Evolutionary conservation across 1,140 invertebrate species (phyloP), one percentile per base, ranked within the genome.

Genomic region (Brachionus paranguensis): DNA sequence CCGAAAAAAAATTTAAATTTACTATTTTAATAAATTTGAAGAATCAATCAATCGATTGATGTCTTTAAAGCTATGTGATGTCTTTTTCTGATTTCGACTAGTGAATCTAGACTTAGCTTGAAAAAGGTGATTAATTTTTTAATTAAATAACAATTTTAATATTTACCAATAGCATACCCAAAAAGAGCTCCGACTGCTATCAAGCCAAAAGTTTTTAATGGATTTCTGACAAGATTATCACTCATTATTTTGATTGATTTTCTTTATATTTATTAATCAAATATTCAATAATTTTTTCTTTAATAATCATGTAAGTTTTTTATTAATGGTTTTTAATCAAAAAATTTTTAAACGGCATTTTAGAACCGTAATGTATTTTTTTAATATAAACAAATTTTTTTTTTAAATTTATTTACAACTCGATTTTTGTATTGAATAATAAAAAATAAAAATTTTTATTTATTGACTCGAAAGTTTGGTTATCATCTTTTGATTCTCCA

Each of bases 401-500:
- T 33, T 33, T 33, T 29, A 68, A 27, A 20, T 76, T 76, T 76
- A 76, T 76, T 76, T 76, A 76, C 72, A 76, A 33, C 2, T 50
- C 41, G 45, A 76, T 53, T 76, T 50, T 27, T 12, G 8, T 27
- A 33, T 20, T 37, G 1, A 7, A 37, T 33, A 64, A 14, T 1
- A 64, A 68, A 64, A 68, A 81, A n/a, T n/a, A 68, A 64, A 11
- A 41, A 41, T 7, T 27, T 29, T 45, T 3, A 55, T 5, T 27
- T 65, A 64, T 81, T 81, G 27, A 64, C n/a, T 27, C 29, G 17
- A 43, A 14, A 64, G 29, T 27, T 68, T 81, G 10, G 78, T 45
- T 17, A 64, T 60, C 53, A 64, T 81, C 41, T 64, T 81, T 29
- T 81, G 78, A 64, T 81, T 81, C 60, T 81, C 53, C n/a, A 81